These are phyloP conservation scores for Neosilurus hyrtlii DNA, from an alignment of 2,797 vertebrate genomes.

Conservation along the genomic window DNA sequence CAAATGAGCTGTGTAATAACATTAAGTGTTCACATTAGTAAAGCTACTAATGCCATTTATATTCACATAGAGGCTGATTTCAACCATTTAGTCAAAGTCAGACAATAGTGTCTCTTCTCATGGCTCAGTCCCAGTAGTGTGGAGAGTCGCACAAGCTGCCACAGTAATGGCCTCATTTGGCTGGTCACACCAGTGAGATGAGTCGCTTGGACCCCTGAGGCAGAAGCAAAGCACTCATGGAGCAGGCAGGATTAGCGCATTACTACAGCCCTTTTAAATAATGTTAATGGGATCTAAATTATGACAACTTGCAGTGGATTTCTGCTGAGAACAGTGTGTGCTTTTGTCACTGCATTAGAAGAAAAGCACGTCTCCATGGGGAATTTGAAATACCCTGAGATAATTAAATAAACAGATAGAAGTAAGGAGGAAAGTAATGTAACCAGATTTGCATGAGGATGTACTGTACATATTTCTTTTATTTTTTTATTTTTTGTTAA, in stretches of 20 bases:
- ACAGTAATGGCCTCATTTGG: constrained; percentile 28
- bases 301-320: constrained; percentile 55
- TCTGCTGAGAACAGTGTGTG: constrained; percentile 72
- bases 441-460: background rate
- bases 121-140: constrained; percentile 7
- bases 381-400: constrained; percentile 1
- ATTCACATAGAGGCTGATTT: constrained; percentile 5
- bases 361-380: constrained; percentile 55
- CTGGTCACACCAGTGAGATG: constrained; percentile 37
- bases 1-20: too few species aligned
- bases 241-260: constrained; percentile 27
- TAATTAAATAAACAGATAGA: constrained; percentile 12
- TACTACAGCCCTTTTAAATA: constrained; percentile 63
- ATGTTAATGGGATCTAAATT: constrained; percentile 64
- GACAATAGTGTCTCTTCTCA: constrained; percentile 16
- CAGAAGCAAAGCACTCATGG: constrained; percentile 22
- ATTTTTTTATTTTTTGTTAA: too few species aligned
- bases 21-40: too few species aligned
- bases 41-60: constrained; percentile 3
- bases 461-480: background rate
- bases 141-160: background rate
- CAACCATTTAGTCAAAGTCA: background rate
- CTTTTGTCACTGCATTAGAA: constrained; percentile 68
- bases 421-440: background rate
- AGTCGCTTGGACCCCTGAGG: constrained; percentile 21